Evolutionary conservation across 2,888 invertebrate species (phyloP), one percentile per base, ranked within the genome.

Genomic region (Sesia apiformis): DNA sequence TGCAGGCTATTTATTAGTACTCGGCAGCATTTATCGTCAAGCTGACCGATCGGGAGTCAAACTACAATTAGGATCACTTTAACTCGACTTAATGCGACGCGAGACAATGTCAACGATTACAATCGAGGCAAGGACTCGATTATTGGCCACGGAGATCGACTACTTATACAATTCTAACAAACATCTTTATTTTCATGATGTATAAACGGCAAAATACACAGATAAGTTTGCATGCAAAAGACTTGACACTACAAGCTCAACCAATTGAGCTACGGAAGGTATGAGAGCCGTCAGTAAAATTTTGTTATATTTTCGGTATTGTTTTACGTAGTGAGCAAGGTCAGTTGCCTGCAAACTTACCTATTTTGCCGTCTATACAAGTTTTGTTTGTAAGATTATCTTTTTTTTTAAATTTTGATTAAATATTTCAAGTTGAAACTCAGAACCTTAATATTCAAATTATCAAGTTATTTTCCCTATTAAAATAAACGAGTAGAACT

Each of bases 11-110:
- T n/a, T 40, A 52, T 52, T 6, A 52, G 8, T 40, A n/a, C 39
- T 7, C 8, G 38, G 40, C 5, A 52, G 40, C 52, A 52, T 52
- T 79, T 78, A 78, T 74, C 77, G 67, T 70, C 70, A 73, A 78
- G 72, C 72, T 55, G 63, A 62, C 61, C 63, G 66, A 66, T 69
- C 63, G 63, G 59, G 58, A 55, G 57, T 57, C 57, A 63, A 63
- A 56, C 64, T 70, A 68, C 73, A 80, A 81, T 81, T 81, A 80
- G 59, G 65, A 58, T 59, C 62, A 59, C 58, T 67, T 69, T 52
- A 64, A 65, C 64, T 64, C 60, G 58, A 62, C 56, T 58, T 58
- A 59, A 58, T 38, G 50, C 46, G 46, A 46, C 46, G 46, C n/a
- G 46, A 46, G 51, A 55, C 55, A 52, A 57, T 39, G 40, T 49